These are phyloP conservation scores for Potorous gilbertii DNA, from an alignment of 2,797 vertebrate genomes.

Conservation along the genomic window DNA sequence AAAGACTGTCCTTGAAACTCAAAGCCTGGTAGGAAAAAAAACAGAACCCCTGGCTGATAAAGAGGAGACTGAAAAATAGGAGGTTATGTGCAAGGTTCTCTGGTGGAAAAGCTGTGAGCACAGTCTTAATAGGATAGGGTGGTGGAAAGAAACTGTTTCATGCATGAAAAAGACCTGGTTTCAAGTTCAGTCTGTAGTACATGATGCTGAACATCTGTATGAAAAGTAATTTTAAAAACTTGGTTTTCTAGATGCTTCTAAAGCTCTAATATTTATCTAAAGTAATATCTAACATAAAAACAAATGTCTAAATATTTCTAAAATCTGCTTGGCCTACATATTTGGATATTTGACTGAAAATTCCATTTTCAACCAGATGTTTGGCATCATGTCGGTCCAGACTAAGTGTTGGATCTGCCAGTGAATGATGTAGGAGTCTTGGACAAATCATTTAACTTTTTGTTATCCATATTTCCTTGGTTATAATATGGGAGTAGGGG, in stretches of 20 bases:
- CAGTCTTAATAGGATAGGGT: background rate
- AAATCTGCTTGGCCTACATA: background rate
- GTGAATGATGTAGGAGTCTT: conserved; percentile 21
- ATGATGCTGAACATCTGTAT: background rate
- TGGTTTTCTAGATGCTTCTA: background rate
- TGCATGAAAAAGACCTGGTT: background rate
- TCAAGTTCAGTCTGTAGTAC: background rate
- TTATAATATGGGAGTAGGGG: background rate
- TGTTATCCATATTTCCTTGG: background rate
- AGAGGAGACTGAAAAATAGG: background rate
- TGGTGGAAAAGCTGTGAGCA: background rate
- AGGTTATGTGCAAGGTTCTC: background rate
- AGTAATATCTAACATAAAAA: background rate
- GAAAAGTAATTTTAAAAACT: background rate
- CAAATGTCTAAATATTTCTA: background rate
- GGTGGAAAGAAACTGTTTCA: background rate
- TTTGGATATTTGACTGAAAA: conserved; percentile 15
- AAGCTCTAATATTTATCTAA: background rate
- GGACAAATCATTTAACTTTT: conserved; percentile 24
- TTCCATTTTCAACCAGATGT: conserved; percentile 39
- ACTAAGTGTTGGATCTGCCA: background rate
- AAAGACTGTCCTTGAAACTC: background rate
- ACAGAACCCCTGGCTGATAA: conserved; percentile 23
- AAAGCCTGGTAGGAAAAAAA: conserved; percentile 37
- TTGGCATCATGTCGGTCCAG: conserved; percentile 6